Evolutionary conservation across 53 echinoderm and acorn worm genomes (phyloP).

Genomic region (Arbacia lixula): DNA sequence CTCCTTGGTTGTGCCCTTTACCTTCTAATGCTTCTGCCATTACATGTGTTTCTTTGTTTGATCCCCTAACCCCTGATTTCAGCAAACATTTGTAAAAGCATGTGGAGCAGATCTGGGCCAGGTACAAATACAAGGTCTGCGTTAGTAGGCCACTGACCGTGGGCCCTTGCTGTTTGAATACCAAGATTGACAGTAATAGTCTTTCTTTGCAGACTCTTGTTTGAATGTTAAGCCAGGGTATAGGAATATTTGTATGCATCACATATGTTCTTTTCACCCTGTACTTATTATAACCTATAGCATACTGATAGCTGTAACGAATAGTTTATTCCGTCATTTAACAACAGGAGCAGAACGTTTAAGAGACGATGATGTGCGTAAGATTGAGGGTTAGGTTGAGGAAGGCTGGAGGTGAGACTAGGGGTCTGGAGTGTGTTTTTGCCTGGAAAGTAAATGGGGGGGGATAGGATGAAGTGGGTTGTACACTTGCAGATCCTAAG

Average conservation of each 20-base stretch:
- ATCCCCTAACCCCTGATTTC: too few species aligned
- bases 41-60: background rate
- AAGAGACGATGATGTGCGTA: too few species aligned
- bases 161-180: background rate
- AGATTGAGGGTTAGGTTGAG: too few species aligned
- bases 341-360: too few species aligned
- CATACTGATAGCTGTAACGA: too few species aligned
- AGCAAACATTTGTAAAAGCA: constrained; percentile 46
- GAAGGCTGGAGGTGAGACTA: constrained; percentile 3
- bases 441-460: constrained; percentile 16
- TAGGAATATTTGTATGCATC: too few species aligned
- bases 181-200: background rate
- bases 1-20: too few species aligned
- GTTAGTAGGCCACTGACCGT: constrained; percentile 47
- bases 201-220: background rate
- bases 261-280: too few species aligned
- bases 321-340: too few species aligned
- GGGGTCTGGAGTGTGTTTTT: constrained; percentile 21
- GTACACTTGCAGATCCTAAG: constrained; percentile 1
- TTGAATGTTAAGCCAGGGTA: too few species aligned
- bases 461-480: constrained; percentile 36
- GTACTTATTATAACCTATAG: too few species aligned
- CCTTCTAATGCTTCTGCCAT: background rate
- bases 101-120: constrained; percentile 20
- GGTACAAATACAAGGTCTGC: constrained; percentile 30